Base-by-base conservation (phyloP, 2,888 invertebrate species). In the Dolichopus griseipennis region DNA sequence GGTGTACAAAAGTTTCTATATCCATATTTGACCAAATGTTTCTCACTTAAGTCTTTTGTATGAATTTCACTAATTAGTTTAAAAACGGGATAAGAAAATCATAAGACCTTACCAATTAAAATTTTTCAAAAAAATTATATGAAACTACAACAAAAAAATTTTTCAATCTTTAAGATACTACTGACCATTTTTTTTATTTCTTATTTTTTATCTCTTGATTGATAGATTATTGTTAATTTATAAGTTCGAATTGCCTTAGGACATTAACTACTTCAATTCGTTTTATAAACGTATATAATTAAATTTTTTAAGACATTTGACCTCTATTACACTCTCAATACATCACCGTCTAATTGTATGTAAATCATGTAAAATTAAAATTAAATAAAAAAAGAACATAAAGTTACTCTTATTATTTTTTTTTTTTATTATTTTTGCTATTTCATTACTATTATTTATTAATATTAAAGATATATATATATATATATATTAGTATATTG, bases 291-390 rank as follows among this genome's bases (percentile, higher is more conserved):
- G n/a, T 27, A 5, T 12, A 41, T 15, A 15, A 2, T 52, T 52
- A 52, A 52, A 52, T 4, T 6, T 4, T 6, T 52, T 2, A 27
- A 52, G 52, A 52, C 52, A 52, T 52, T 52, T 52, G 52, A 52
- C 52, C 52, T 52, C n/a, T 52, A 52, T 52, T 6, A 18, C 52
- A 52, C 52, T 52, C 52, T 52, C 52, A 52, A 52, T 52, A 52
- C 18, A 52, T 52, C 52, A 52, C 52, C 6, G 15, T 18, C 18
- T 52, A 18, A n/a, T 52, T 52, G n/a, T 18, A 52, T 52, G 52
- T 52, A 52, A 52, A 52, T 52, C 52, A 52, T 52, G 52, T 52
- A 52, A 52, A 52, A 52, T 52, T 52, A 52, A n/a, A n/a, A n/a
- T n/a, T n/a, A n/a, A n/a, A n/a, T n/a, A n/a, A 52, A 18, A 52